Conservation (phyloP, 2,888 invertebrate species). For the Epirrita christyi region DNA sequence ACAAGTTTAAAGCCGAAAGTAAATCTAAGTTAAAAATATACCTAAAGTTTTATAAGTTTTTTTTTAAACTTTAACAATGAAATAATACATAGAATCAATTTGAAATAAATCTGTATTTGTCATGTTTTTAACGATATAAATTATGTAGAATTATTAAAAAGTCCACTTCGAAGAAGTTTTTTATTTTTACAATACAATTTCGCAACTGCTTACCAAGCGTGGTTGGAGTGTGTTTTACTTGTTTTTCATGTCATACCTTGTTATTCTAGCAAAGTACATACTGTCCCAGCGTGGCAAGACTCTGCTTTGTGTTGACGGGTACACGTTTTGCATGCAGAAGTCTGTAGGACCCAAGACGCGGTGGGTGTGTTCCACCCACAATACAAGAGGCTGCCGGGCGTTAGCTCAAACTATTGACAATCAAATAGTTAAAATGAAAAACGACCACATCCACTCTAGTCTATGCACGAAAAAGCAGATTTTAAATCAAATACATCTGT, state of each 20-base stretch:
- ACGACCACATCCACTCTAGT: constrained; percentile 45
- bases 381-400: constrained; percentile 42
- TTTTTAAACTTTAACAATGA: too few relatives aligned
- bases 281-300: constrained; percentile 42
- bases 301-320: constrained; percentile 39
- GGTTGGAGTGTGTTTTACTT: too few relatives aligned
- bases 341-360: constrained; percentile 23
- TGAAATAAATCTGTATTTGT: too few relatives aligned
- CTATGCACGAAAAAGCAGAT: background rate
- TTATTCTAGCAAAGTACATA: constrained; percentile 36
- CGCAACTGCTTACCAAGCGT: background rate
- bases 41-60: background rate
- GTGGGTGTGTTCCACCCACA: constrained; percentile 50
- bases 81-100: too few relatives aligned
- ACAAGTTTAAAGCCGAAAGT: background rate
- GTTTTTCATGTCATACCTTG: background rate
- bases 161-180: too few relatives aligned
- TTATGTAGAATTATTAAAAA: too few relatives aligned
- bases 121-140: too few relatives aligned
- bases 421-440: constrained; percentile 38
- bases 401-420: constrained; percentile 36
- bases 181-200: too few relatives aligned
- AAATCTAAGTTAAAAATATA: background rate
- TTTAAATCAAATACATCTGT: too few relatives aligned
- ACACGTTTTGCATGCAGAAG: constrained; percentile 43